Base-by-base conservation (phyloP, 2,113 vertebrate genomes). In the Jacana jacana region DNA sequence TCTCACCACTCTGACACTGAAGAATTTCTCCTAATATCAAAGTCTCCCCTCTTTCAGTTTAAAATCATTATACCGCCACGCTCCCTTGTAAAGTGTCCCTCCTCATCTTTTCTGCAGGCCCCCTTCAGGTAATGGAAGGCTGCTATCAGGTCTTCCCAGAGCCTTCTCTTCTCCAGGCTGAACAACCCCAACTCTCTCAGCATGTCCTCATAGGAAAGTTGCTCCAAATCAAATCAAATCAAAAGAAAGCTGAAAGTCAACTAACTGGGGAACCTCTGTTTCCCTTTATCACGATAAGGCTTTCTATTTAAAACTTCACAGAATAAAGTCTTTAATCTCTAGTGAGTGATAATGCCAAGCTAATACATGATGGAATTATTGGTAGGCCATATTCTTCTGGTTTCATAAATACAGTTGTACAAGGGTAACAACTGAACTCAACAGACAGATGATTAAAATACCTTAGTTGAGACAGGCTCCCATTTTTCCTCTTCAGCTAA, bases 291-390 rank as follows among this genome's bases (percentile, higher is more conserved):
- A 1, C 49, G 92, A 33, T 64, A 88, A 82, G 30, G 20, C 54
- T 90, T 95, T 86, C 86, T 88, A 75, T 90, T 82, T 88, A 88
- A 90, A 88, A 72, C 91, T 90, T 76, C 66, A 82, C 27, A 80
- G 71, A 90, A 94, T 23, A 19, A 90, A 94, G 57, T 60, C 37
- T 55, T 93, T 57, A 89, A 76, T 88, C 46, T 93, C 89, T 92
- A 69, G 92, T n/a, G 13, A 80, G 23, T 92, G 25, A 78, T 49
- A 87, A 89, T 83, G 63, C 35, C 68, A 88, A 86, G 44, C 52
- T 82, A 88, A 88, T 9, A 61, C 42, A 55, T 76, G 30, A 86
- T 18, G 16, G 27, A 93, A 76, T 83, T 72, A 88, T 1, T 77
- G 24, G 51, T 25, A 65, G 54, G 61, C 39, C 52, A 8, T 2